Evolutionary conservation across 2,113 vertebrate species (phyloP), one percentile per base, ranked within the genome.

Genomic region (Elephantulus edwardii): DNA sequence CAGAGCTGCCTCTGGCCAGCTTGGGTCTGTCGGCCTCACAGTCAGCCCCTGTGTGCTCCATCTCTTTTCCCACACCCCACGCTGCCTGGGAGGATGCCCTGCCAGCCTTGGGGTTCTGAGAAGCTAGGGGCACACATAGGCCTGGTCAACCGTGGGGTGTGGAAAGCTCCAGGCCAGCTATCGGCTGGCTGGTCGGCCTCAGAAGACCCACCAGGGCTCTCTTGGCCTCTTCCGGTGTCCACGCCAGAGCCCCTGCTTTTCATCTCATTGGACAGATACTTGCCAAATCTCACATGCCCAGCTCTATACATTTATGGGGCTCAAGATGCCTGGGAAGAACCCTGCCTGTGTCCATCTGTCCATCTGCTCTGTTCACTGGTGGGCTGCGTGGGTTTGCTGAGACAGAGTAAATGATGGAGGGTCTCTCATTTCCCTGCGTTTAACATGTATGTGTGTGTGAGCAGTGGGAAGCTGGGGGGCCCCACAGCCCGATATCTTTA

Each of bases 21-120:
- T 24, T 11, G 1, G 58, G 54, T 8, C 12, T 14, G 52, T 40
- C n/a, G 46, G 72, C 52, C 35, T 70, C 16, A 22, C 30, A 9
- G 28, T 1, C 0, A 1, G 20, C 10, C 46, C 42, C 26, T 50
- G 33, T 0, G 3, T 0, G 6, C 16, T 35, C 24, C 44, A 60
- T 40, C 66, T 56, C 66, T 28, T 17, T 9, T 44, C 24, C 10
- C 7, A 2, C 0, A 1, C 3, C 6, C 86, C 42, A 5, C 17
- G 58, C 30, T 5, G 3, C 30, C 20, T 2, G 13, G n/a, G 68
- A 68, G 58, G 13, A 60, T 22, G 22, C 44, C 70, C 42, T 30
- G 38, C 22, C 12, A 14, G 6, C 46, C 60, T 17, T 20, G 24
- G 19, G 58, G 40, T 16, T 17, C 8, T 13, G 1, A 35, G 54